A percentile compares a stretch with the other conserved stretches of the same genome.
Evolutionary conservation across 2,888 invertebrate genomes (phyloP).

Genomic region (Drosophila tanythrix): DNA sequence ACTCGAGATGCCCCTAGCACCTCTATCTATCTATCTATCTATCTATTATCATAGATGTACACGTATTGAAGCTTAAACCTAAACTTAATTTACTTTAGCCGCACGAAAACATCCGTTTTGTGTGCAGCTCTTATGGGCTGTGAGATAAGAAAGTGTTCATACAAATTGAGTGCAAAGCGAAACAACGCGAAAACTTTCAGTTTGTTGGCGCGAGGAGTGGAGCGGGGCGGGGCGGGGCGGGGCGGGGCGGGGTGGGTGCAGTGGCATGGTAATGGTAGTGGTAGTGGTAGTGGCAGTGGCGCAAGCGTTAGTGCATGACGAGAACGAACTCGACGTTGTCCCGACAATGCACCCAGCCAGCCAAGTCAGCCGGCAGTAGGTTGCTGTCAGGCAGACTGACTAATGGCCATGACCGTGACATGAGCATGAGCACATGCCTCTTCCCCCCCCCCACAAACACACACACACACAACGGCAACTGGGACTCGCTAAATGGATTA

Average conservation of each 20-base stretch:
- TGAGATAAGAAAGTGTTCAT: background rate
- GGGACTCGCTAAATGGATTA: conserved; percentile 4
- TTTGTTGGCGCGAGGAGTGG: background rate
- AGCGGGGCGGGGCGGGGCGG: background rate
- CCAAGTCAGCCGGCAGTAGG: conserved; percentile 2
- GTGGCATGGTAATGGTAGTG: background rate
- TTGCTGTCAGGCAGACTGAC: conserved; percentile 9
- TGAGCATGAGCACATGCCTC: conserved; percentile 20
- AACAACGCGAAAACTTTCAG: background rate
- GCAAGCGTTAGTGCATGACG: conserved; percentile 20
- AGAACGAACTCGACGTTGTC: background rate
- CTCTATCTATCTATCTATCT: background rate
- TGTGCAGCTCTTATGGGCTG: background rate
- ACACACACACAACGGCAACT: background rate
- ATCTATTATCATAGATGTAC: background rate
- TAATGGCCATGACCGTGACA: conserved; percentile 43
- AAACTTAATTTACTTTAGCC: background rate
- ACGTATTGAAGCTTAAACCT: background rate
- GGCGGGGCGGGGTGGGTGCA: background rate
- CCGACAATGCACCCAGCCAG: conserved; percentile 13
- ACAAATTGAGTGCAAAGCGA: background rate
- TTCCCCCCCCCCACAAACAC: too few species aligned
- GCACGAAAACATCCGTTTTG: background rate
- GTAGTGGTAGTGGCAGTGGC: background rate
- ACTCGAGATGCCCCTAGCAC: background rate